These are phyloP conservation scores for Caranx melampygus DNA, from an alignment of 2,113 vertebrate genomes.

Conservation along the genomic window DNA sequence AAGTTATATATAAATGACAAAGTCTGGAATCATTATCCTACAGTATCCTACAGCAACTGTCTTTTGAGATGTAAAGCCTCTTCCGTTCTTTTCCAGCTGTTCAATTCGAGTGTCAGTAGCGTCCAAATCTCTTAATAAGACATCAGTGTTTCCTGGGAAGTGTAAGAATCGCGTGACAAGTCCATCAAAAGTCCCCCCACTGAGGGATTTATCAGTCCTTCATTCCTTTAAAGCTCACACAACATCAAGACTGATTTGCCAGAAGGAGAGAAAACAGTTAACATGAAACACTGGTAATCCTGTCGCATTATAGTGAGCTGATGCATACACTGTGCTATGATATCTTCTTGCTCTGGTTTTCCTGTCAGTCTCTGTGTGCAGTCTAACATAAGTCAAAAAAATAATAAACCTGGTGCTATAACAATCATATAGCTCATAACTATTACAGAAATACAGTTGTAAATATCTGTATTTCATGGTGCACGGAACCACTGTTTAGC, in stretches of 20 bases:
- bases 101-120: slow-evolving; percentile 25
- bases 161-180: slow-evolving; percentile 58
- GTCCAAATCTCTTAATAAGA: slow-evolving; percentile 53
- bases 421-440: slow-evolving; percentile 6
- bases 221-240: slow-evolving; percentile 33
- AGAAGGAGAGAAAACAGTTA: slow-evolving; percentile 45
- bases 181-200: slow-evolving; percentile 47
- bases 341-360: slow-evolving; percentile 30
- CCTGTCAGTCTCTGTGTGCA: slow-evolving; percentile 17
- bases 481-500: neutral
- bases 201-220: slow-evolving; percentile 52
- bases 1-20: slow-evolving; percentile 16
- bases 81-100: slow-evolving; percentile 23
- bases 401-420: neutral
- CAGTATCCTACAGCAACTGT: slow-evolving; percentile 14
- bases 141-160: slow-evolving; percentile 50
- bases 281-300: slow-evolving; percentile 52
- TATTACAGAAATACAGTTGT: neutral
- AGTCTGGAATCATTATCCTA: slow-evolving; percentile 22
- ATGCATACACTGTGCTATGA: slow-evolving; percentile 16
- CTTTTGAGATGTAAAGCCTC: slow-evolving; percentile 54
- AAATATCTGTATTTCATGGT: neutral
- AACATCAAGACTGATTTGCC: slow-evolving; percentile 31
- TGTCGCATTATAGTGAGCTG: slow-evolving; percentile 21
- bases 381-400: neutral